Percentiles rank a stretch among this genome's conserved stretches.
Conservation (phyloP, 2,888 invertebrate genomes). For the Stramonita haemastoma region DNA sequence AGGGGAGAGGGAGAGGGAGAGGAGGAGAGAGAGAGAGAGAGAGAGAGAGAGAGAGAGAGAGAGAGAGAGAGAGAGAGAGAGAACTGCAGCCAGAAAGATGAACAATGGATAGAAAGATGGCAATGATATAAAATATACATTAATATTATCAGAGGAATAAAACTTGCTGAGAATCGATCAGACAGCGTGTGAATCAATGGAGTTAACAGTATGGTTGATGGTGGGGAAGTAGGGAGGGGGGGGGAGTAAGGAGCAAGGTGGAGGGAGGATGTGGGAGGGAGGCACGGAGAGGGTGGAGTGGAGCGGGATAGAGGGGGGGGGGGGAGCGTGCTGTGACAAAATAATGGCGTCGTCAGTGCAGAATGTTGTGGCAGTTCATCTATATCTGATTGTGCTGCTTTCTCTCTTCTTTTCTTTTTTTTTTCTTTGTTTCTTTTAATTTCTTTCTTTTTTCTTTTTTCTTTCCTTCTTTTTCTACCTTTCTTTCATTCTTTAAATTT, state of each 20-base stretch:
- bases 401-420: not conserved
- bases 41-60: not conserved
- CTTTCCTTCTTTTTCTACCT: not conserved
- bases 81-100: not conserved
- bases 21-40: not conserved
- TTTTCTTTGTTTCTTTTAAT: not conserved
- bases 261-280: not conserved
- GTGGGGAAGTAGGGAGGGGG: not conserved
- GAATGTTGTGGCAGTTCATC: not conserved
- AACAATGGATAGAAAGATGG: not conserved
- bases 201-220: not conserved
- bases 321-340: not conserved
- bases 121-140: not conserved
- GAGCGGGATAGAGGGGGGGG: not conserved
- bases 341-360: conserved; percentile 1
- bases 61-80: not conserved
- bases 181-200: not conserved
- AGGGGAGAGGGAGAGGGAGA: not conserved
- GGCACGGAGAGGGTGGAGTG: not conserved
- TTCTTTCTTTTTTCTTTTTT: not conserved
- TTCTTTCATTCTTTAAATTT: too few relatives aligned
- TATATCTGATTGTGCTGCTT: not conserved
- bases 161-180: not conserved
- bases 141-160: not conserved
- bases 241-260: not conserved